Conservation (phyloP, 2,797 vertebrate genomes). For the Halcyon smyrnensis region DNA sequence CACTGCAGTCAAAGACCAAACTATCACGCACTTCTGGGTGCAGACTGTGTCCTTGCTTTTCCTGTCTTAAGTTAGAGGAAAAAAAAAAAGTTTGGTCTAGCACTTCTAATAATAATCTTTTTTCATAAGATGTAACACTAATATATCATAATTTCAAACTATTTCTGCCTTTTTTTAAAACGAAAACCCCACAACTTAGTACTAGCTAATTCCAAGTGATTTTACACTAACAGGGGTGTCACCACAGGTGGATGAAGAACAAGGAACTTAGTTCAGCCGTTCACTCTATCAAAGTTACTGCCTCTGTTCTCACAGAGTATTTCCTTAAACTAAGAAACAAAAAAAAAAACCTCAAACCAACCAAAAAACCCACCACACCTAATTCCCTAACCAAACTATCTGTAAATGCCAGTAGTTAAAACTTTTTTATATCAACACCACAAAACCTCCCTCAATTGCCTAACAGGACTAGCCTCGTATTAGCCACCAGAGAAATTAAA, state of each 20-base stretch:
- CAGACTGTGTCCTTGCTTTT: background rate
- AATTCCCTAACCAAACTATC: background rate
- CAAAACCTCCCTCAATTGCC: fast-evolving
- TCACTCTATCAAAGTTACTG: background rate
- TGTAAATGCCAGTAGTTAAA: background rate
- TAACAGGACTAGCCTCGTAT: background rate
- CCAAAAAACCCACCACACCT: background rate
- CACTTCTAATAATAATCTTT: too few species aligned
- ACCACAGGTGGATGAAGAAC: background rate
- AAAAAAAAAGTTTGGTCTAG: too few species aligned
- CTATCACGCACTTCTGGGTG: background rate
- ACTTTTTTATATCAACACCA: background rate
- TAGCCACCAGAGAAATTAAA: background rate
- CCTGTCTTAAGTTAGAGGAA: too few species aligned
- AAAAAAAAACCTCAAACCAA: too few species aligned
- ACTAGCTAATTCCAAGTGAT: background rate
- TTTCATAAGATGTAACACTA: background rate
- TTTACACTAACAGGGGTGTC: background rate
- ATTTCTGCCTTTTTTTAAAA: too few species aligned
- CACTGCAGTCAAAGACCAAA: background rate
- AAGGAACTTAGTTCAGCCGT: background rate
- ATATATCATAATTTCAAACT: background rate
- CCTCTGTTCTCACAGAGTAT: background rate
- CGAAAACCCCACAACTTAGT: background rate
- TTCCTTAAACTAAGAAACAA: background rate